phyloP scores from a whole-genome alignment of 2,797 vertebrate genomes.

The Megaceryle alcyon region DNA sequence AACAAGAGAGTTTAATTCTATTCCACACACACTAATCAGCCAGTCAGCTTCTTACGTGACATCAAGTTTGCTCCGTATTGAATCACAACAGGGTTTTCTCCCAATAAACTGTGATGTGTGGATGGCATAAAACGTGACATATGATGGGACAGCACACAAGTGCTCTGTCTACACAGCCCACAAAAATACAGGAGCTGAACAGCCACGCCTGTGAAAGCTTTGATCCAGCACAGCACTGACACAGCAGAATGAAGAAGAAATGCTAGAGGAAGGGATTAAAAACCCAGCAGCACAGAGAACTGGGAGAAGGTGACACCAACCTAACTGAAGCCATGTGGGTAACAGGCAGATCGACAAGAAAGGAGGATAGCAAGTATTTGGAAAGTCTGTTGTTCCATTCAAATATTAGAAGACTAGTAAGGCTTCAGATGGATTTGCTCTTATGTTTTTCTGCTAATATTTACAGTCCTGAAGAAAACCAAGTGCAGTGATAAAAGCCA shows the following conservation, averaged over 20 bases:
- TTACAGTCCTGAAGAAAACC: constrained; percentile 10
- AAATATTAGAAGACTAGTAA: not conserved
- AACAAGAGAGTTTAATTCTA: not conserved
- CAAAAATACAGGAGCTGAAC: not conserved
- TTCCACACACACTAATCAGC: not conserved
- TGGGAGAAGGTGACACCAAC: not conserved
- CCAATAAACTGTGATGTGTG: not conserved
- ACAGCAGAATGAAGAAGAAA: not conserved
- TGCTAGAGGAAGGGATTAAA: not conserved
- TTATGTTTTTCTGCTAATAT: not conserved
- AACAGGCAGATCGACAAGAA: not conserved
- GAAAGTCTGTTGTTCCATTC: not conserved
- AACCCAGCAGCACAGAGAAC: not conserved
- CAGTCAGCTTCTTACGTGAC: not conserved
- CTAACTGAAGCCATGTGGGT: not conserved
- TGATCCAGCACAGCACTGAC: not conserved
- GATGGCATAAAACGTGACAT: not conserved
- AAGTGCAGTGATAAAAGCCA: not conserved
- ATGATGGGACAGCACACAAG: not conserved
- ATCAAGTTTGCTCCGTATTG: not conserved
- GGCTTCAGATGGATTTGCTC: not conserved
- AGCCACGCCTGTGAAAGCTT: not conserved
- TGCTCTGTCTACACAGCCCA: not conserved
- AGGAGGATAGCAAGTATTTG: not conserved
- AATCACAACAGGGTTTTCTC: not conserved